phyloP scores from a whole-genome alignment of 2,113 vertebrate species.

The Lepus timidus region DNA sequence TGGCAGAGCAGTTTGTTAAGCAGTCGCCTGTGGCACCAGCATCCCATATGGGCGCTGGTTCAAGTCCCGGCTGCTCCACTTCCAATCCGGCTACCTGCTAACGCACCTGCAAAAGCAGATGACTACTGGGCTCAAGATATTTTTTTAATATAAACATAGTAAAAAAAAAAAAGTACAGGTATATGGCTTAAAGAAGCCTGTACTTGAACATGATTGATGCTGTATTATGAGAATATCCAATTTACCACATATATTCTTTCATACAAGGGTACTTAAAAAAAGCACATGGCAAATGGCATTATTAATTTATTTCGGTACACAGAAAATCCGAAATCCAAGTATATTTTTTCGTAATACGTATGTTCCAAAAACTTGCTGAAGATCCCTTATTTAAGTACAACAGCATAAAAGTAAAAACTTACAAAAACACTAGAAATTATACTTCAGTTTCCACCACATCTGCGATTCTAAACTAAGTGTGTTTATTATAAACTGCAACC shows the following conservation, averaged over 20 bases:
- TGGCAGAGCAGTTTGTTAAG: too few relatives aligned
- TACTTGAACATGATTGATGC: conserved; percentile 30
- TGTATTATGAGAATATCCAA: conserved; percentile 41
- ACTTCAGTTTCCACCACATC: background rate
- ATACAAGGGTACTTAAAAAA: too few relatives aligned
- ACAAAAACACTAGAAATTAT: background rate
- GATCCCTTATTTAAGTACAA: background rate
- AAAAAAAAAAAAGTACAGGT: background rate
- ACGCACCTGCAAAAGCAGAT: background rate
- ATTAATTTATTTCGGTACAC: too few relatives aligned
- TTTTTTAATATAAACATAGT: background rate
- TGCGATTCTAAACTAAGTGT: background rate
- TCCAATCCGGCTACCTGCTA: background rate
- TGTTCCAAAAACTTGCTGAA: too few relatives aligned
- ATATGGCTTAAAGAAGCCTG: background rate
- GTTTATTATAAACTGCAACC: background rate
- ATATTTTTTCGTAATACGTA: too few relatives aligned
- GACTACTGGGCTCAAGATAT: background rate
- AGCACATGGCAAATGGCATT: too few relatives aligned
- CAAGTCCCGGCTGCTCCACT: too few relatives aligned
- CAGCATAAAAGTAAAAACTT: conserved; percentile 27
- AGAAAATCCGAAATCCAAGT: too few relatives aligned
- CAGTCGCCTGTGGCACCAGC: too few relatives aligned
- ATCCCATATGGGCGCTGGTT: too few relatives aligned
- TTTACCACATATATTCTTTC: background rate